Percentiles rank a stretch among this genome's conserved stretches.
These are phyloP conservation scores for Poeciliopsis gracilis DNA, from an alignment of 2,797 vertebrate species.

Conservation along the genomic window DNA sequence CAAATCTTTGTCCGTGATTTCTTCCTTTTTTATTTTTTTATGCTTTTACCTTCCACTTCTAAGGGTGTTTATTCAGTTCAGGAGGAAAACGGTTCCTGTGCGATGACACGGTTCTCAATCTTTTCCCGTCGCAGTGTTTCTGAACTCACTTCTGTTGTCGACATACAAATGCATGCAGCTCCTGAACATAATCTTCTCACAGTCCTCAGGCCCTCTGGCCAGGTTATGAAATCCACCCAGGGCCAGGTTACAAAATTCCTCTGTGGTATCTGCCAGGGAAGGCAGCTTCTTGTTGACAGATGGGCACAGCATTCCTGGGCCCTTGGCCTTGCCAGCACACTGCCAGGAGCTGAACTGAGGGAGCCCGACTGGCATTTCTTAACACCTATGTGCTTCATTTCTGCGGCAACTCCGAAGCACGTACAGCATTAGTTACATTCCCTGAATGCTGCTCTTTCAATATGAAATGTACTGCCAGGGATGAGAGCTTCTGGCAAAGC, in stretches of 20 bases:
- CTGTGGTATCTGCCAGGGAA: slow-evolving; percentile 78
- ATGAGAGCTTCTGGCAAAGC: slow-evolving; percentile 62
- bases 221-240: slow-evolving; percentile 77
- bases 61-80: background rate
- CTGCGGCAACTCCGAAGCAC: slow-evolving; percentile 80
- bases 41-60: background rate
- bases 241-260: slow-evolving; percentile 82
- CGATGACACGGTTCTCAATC: background rate
- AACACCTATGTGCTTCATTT: slow-evolving; percentile 84
- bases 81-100: background rate
- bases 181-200: slow-evolving; percentile 50
- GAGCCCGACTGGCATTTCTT: slow-evolving; percentile 80
- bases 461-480: slow-evolving; percentile 61
- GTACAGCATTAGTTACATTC: slow-evolving; percentile 77
- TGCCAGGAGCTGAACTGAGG: slow-evolving; percentile 72
- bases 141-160: slow-evolving; percentile 11
- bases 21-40: too few relatives aligned
- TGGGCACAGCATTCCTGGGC: slow-evolving; percentile 83
- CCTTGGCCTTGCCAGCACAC: slow-evolving; percentile 66
- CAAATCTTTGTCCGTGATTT: background rate
- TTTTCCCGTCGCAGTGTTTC: slow-evolving; percentile 2
- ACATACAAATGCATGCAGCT: slow-evolving; percentile 40
- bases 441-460: slow-evolving; percentile 70
- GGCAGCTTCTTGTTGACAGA: slow-evolving; percentile 81
- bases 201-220: slow-evolving; percentile 45